Base-by-base conservation (phyloP, 2,797 vertebrate genomes). In the Mus caroli region DNA sequence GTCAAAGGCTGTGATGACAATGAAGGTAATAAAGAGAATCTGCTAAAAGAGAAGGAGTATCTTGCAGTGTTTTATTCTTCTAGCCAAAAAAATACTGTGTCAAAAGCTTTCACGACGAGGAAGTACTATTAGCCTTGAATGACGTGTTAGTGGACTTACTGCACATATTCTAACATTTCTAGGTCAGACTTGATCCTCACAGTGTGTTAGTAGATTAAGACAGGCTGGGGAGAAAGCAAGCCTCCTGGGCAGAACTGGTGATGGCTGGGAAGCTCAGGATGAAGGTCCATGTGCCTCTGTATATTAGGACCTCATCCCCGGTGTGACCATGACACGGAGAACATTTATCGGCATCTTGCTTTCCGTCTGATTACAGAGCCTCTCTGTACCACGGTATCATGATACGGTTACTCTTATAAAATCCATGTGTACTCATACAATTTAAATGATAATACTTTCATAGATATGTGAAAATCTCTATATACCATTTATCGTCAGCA, bases 121-220 rank as follows among this genome's bases (percentile, higher is more conserved):
- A 87, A 58, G 34, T 2, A 56, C 7, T 11, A 12, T 28, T 83
- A 60, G 69, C 19, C 83, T 86, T 76, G 60, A 83, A 43, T 34
- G 37, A 46, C 37, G 1, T 8, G 58, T 50, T 94, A 77, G 58
- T 43, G 88, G 64, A 64, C 64, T 88, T 90, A 84, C n/a, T 40
- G 31, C 43, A 46, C n/a, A 73, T 71, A 26, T 87, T 87, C 69
- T 17, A 54, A 52, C 46, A 15, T 87, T 79, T 90, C 88, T 73
- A 64, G 79, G 79, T 91, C 62, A 94, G 31, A 37, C 82, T 92
- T 34, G n/a, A 64, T 90, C 40, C 83, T n/a, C 56, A 64, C 12
- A 20, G 37, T 80, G 28, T 40, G 52, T 43, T 31, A 60, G 71
- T 40, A 79, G 58, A 28, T 76, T 79, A 52, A 79, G 50, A 60